Conservation (phyloP, 2,797 vertebrate species). For the Danionella dracula region DNA sequence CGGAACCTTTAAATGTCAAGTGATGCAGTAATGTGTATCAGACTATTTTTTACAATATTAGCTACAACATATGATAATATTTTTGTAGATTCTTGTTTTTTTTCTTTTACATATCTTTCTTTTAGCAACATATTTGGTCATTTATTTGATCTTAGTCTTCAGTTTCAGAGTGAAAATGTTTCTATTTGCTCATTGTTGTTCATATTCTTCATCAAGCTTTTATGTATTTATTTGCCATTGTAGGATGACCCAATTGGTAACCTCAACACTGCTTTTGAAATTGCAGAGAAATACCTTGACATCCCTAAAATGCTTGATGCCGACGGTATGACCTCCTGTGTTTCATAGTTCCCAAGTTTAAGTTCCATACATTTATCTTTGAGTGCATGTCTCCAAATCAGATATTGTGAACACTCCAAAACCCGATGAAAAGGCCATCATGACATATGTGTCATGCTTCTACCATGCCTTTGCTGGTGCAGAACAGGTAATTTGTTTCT, state of each 20-base stretch:
- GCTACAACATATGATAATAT: no score
- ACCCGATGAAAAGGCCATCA: slow-evolving; percentile 73
- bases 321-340: slow-evolving; percentile 67
- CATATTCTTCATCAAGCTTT: not conserved
- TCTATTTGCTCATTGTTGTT: no score
- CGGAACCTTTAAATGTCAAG: no score
- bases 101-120: no score
- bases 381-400: slow-evolving; percentile 28
- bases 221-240: not conserved
- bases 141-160: no score
- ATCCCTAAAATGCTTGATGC: slow-evolving; percentile 91
- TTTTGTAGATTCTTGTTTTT: no score
- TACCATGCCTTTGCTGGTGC: slow-evolving; percentile 73
- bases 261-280: slow-evolving; percentile 88
- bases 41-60: no score
- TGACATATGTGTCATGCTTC: slow-evolving; percentile 75
- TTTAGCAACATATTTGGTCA: no score
- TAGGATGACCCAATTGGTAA: slow-evolving; percentile 88
- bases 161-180: no score
- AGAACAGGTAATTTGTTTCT: slow-evolving; percentile 58
- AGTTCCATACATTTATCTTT: not conserved
- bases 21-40: no score
- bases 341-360: not conserved
- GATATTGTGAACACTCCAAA: slow-evolving; percentile 74
- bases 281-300: slow-evolving; percentile 87